These are phyloP conservation scores for Enteromius unitaeniatus DNA, from an alignment of 2,797 vertebrate genomes.

Conservation along the genomic window DNA sequence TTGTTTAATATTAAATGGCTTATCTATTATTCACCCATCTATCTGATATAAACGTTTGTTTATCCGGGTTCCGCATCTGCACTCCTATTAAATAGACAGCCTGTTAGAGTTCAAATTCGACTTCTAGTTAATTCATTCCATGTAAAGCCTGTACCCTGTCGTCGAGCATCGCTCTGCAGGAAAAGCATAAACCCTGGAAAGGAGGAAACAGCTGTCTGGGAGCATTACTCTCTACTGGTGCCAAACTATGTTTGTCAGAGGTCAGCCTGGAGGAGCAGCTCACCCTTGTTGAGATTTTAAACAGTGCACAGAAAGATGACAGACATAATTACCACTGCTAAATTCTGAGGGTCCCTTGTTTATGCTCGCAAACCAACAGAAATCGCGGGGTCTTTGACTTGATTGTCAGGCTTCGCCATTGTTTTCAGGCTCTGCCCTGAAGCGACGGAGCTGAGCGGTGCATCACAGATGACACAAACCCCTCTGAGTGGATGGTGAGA, in stretches of 20 bases:
- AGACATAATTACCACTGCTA: slow-evolving; percentile 56
- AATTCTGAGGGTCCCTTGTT: slow-evolving; percentile 49
- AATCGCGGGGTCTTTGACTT: slow-evolving; percentile 51
- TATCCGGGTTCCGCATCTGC: slow-evolving; percentile 70
- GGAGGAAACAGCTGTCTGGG: slow-evolving; percentile 52
- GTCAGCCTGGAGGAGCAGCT: slow-evolving; percentile 55
- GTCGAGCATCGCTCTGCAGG: slow-evolving; percentile 6
- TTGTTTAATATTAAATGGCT: slow-evolving; percentile 50
- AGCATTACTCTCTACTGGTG: slow-evolving; percentile 50
- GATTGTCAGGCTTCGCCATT: slow-evolving; percentile 56
- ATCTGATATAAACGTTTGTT: slow-evolving; percentile 48
- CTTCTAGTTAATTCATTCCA: slow-evolving; percentile 19
- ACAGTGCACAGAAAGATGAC: slow-evolving; percentile 60
- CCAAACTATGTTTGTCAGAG: slow-evolving; percentile 61
- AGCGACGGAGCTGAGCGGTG: slow-evolving; percentile 51
- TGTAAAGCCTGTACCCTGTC: slow-evolving; percentile 41
- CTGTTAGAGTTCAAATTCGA: slow-evolving; percentile 32
- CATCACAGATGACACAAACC: slow-evolving; percentile 56
- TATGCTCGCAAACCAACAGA: slow-evolving; percentile 41
- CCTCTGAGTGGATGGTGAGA: slow-evolving; percentile 44
- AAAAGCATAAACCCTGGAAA: slow-evolving; percentile 44
- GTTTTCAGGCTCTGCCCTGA: slow-evolving; percentile 45
- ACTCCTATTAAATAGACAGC: slow-evolving; percentile 60
- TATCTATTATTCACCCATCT: slow-evolving; percentile 54
- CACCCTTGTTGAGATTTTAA: slow-evolving; percentile 58